Base-by-base conservation (phyloP, 2,797 vertebrate genomes). In the Eptatretus atami region DNA sequence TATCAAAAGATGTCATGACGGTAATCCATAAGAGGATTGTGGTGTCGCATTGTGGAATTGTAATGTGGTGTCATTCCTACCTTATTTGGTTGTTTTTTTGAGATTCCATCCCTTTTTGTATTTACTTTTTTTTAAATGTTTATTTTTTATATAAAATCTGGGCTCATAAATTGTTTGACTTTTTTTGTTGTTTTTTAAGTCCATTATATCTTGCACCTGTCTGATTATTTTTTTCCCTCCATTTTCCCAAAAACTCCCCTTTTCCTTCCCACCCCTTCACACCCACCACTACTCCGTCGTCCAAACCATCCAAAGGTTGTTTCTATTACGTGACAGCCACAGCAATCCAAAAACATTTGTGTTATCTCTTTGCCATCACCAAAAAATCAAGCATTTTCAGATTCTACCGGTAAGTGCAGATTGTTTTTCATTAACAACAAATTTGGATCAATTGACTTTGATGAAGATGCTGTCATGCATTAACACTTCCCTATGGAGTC, bases 371-470 rank as follows among this genome's bases (percentile, higher is more conserved):
- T 90, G 86, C 74, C 79, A 96, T 72, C 76, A 75, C 73, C 82
- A 90, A 77, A 90, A 82, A 79, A 80, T 92, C 77, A 95, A 88
- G 76, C 92, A 98, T 76, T 86, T 94, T 77, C 86, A 92, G 73
- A 98, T 98, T 72, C 70, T 90, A 73, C 86, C 82, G 60, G 90
- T 95, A 77, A 86, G 87, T 84, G 77, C 24, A 54, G 24, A 25
- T 61, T 61, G 31, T 44, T 44, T 44, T 44, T 44, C 31, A 44
- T 44, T 4, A 44, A 5, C 31, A 44, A 4, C 31, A 44, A 44
- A 8, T 44, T 44, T 44, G 31, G 31, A 44, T 44, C 31, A 44
- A 44, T 44, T 44, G 31, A 44, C 4, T 44, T 44, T 5, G 3
- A 31, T 31, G 4, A 44, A 44, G 31, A 44, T 44, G 31, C 31